Evolutionary conservation across 2,888 invertebrate genomes (phyloP).

Genomic region (Mythimna lalbum): DNA sequence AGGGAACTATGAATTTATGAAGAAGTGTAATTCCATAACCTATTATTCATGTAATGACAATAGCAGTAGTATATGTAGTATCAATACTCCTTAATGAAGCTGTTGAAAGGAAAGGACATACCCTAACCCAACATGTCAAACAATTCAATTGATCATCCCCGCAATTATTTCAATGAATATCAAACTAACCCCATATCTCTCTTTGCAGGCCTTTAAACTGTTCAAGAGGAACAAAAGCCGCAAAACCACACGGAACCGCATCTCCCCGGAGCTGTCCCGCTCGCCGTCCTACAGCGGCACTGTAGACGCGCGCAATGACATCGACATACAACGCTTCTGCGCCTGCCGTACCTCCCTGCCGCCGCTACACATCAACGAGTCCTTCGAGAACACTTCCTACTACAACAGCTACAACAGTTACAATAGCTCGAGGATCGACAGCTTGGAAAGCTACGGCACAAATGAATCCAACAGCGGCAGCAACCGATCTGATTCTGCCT

Average conservation of each 20-base stretch:
- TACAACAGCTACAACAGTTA: slow-evolving; percentile 82
- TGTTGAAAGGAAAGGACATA: neutral
- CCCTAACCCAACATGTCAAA: neutral
- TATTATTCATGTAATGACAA: neutral
- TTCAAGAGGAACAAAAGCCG: slow-evolving; percentile 83
- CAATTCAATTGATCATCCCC: neutral
- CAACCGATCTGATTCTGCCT: slow-evolving; percentile 83
- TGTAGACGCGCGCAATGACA: slow-evolving; percentile 84
- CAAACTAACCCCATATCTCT: slow-evolving; percentile 40
- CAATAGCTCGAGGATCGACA: slow-evolving; percentile 79
- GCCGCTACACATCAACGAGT: slow-evolving; percentile 73
- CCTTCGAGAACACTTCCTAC: slow-evolving; percentile 78
- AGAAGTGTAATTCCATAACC: neutral
- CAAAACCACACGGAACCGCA: slow-evolving; percentile 80
- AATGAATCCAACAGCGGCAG: slow-evolving; percentile 74
- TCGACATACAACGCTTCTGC: slow-evolving; percentile 84
- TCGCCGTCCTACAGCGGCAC: slow-evolving; percentile 85
- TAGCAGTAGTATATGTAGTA: neutral
- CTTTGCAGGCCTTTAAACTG: slow-evolving; percentile 85
- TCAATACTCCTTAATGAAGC: neutral
- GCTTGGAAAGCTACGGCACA: slow-evolving; percentile 76
- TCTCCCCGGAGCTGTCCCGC: slow-evolving; percentile 82
- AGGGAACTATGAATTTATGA: neutral
- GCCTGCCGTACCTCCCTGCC: slow-evolving; percentile 82
- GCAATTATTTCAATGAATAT: slow-evolving; percentile 9